Percentiles rank a stretch among this genome's conserved stretches.
Conservation (phyloP, 2,888 invertebrate genomes). For the Drosophila parthenogenetica region DNA sequence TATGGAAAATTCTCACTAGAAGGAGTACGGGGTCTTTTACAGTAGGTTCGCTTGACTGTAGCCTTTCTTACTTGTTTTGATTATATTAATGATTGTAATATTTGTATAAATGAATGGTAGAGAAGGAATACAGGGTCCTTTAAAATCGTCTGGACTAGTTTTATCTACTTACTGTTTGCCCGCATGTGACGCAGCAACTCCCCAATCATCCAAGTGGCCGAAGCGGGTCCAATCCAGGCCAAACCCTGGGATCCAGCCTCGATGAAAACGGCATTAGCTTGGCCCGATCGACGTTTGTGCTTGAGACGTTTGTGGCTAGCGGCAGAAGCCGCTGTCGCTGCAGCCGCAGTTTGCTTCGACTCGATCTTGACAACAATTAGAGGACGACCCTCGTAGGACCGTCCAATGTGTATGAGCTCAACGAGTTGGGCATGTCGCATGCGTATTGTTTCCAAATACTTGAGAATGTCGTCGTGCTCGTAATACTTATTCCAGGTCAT, state of each 20-base stretch:
- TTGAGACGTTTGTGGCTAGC: constrained; percentile 75
- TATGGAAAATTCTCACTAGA: too few species aligned
- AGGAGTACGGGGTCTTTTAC: too few species aligned
- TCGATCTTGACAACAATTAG: constrained; percentile 89
- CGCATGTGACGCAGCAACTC: constrained; percentile 89
- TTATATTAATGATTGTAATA: too few species aligned
- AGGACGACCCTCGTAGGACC: constrained; percentile 90
- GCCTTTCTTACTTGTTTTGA: too few species aligned
- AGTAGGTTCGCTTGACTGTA: too few species aligned
- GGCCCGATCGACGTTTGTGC: constrained; percentile 85
- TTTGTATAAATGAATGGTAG: too few species aligned
- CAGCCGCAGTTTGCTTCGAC: constrained; percentile 82
- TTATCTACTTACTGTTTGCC: constrained; percentile 85
- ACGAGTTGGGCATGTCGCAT: constrained; percentile 88
- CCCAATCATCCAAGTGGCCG: constrained; percentile 90
- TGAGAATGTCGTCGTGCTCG: constrained; percentile 89
- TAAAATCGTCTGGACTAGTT: not conserved
- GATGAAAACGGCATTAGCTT: constrained; percentile 91
- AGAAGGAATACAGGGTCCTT: too few species aligned
- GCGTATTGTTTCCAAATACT: constrained; percentile 89
- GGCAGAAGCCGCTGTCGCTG: constrained; percentile 59
- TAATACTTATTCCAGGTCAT: constrained; percentile 90
- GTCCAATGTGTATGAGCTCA: constrained; percentile 89
- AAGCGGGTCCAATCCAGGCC: constrained; percentile 93
- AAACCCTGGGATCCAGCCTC: constrained; percentile 92